A percentile compares a stretch with the other conserved stretches of the same genome.
These are phyloP conservation scores for Conops quadrifasciatus DNA, from an alignment of 2,888 invertebrate species.

Conservation along the genomic window DNA sequence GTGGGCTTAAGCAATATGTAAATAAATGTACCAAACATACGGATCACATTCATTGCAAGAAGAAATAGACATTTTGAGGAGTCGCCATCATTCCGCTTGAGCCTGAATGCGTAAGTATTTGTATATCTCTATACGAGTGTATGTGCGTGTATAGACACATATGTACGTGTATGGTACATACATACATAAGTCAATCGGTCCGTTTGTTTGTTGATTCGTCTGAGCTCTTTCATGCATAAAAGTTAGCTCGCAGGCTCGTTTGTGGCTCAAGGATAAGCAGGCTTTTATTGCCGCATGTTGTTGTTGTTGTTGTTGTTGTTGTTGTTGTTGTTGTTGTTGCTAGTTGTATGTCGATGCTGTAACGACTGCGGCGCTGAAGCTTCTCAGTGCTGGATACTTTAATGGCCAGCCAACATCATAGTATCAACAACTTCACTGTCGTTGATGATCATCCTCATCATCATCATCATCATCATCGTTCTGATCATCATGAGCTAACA, in stretches of 20 bases:
- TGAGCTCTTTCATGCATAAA: constrained; percentile 19
- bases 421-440: no score
- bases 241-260: constrained; percentile 44
- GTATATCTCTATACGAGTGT: no score
- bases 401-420: no score
- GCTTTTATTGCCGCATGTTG: constrained; percentile 37
- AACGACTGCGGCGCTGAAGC: no score
- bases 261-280: constrained; percentile 59
- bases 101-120: no score
- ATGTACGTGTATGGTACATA: not conserved
- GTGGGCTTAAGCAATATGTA: no score
- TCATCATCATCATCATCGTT: not conserved
- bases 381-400: no score
- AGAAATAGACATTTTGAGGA: no score
- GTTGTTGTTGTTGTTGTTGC: constrained; percentile 2
- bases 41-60: no score
- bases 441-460: not conserved
- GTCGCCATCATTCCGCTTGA: no score
- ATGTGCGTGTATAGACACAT: constrained; percentile 46
- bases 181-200: not conserved
- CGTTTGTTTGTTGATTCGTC: not conserved
- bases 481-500: no score
- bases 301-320: constrained; percentile 25
- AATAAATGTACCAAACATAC: constrained; percentile 5
- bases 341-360: no score